Percentiles rank a stretch among this genome's conserved stretches.
phyloP scores from a whole-genome alignment of 2,888 invertebrate species.

The Papilio demoleus region DNA sequence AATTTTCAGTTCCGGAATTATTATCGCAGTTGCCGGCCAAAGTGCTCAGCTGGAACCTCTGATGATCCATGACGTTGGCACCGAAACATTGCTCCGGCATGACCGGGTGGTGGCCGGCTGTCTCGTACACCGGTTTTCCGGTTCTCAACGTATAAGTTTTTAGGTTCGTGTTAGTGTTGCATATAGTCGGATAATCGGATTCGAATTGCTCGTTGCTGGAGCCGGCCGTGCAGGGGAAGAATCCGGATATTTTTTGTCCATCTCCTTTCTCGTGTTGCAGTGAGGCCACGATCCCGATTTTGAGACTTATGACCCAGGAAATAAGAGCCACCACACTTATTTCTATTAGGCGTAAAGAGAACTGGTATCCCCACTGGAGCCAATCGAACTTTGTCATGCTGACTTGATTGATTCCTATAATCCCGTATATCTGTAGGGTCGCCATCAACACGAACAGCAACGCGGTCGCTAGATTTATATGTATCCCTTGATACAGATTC shows the following conservation, averaged over 20 bases:
- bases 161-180: conserved; percentile 92
- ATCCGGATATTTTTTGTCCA: conserved; percentile 86
- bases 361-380: conserved; percentile 96
- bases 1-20: conserved; percentile 85
- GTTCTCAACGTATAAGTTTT: conserved; percentile 92
- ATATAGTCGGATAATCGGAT: conserved; percentile 92
- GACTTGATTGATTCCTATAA: conserved; percentile 78
- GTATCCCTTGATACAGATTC: conserved; percentile 93
- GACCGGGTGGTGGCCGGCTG: conserved; percentile 71
- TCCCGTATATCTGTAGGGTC: conserved; percentile 92
- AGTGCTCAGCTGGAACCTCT: conserved; percentile 80
- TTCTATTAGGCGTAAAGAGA: conserved; percentile 92
- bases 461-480: conserved; percentile 94
- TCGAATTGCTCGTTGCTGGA: conserved; percentile 93
- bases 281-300: conserved; percentile 79
- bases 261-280: conserved; percentile 89
- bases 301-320: conserved; percentile 93
- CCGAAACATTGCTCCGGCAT: conserved; percentile 74
- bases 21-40: conserved; percentile 83
- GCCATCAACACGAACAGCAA: conserved; percentile 92
- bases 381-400: conserved; percentile 89
- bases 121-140: conserved; percentile 90
- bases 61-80: conserved; percentile 75
- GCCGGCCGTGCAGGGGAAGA: conserved; percentile 92
- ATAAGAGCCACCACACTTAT: conserved; percentile 93